Evolutionary conservation across 2,797 vertebrate genomes (phyloP), one percentile per base, ranked within the genome.

Genomic region (Darevskia nairensis): DNA sequence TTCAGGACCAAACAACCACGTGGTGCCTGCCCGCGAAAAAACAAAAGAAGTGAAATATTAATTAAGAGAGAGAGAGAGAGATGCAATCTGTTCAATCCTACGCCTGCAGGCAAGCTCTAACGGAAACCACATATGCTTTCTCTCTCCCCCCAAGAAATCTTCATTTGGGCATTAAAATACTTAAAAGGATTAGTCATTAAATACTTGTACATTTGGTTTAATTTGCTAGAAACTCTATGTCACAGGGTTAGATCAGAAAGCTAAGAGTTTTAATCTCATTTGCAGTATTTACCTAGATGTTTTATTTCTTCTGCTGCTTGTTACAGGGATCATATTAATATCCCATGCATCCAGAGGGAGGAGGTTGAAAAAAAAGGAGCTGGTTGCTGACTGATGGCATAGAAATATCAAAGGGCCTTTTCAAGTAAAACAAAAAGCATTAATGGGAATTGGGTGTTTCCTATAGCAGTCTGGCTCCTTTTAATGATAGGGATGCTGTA

Each of bases 21-120:
- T 97, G 97, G 97, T 96, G 96, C 94, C 96, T 97, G 97, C 96
- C 97, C 94, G 93, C 96, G 94, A 97, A 96, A 96, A 96, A 96
- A 96, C 96, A 96, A 94, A 95, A 97, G 97, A 91, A 92, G 95
- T 95, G 95, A 97, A 97, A 96, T 97, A 97, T 97, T 97, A 97
- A 97, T 97, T 97, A 97, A 98, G 97, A 46, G 72, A 75, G 84
- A 44, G 59, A n/a, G 32, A 8, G 44, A 27, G 41, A 2, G 68
- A 79, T 95, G 96, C 98, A 98, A 98, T 98, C 98, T 99, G 98
- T 97, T 97, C 96, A 96, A 95, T 96, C 95, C 96, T 96, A 95
- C 88, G 96, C 95, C 96, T 94, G 95, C 97, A 97, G 97, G 97
- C 97, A 97, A 96, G 96, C 96, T 97, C 95, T 96, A 97, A 97